A percentile compares a stretch with the other conserved stretches of the same genome.
phyloP scores from a whole-genome alignment of 2,888 invertebrate species.

The Rhabditoides inermis region DNA sequence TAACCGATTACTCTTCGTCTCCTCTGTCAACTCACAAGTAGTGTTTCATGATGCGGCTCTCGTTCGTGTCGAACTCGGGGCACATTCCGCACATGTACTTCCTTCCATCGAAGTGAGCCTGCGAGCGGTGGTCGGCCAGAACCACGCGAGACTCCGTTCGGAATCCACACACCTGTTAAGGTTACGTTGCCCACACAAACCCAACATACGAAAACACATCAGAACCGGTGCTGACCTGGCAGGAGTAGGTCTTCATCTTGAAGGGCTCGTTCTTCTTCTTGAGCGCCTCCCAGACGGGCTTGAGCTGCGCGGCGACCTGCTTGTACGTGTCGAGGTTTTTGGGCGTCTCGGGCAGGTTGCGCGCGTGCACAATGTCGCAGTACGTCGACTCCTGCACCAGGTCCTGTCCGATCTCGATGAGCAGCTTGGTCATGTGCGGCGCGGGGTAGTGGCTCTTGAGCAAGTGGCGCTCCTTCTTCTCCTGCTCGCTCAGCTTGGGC shows the following conservation, averaged over 20 bases:
- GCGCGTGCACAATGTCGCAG: constrained; percentile 48
- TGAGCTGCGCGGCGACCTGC: constrained; percentile 47
- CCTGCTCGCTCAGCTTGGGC: constrained; percentile 39
- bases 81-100: constrained; percentile 44
- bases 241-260: constrained; percentile 30
- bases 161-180: constrained; percentile 40
- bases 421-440: constrained; percentile 45
- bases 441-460: constrained; percentile 28
- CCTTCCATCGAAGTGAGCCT: constrained; percentile 32
- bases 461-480: constrained; percentile 32
- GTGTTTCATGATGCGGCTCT: constrained; percentile 39
- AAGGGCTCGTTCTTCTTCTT: constrained; percentile 43
- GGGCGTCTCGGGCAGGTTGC: constrained; percentile 48
- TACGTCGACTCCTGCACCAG: constrained; percentile 50
- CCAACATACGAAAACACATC: not conserved
- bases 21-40: constrained; percentile 31
- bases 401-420: constrained; percentile 49
- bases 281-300: constrained; percentile 48
- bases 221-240: constrained; percentile 28
- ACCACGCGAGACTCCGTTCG: constrained; percentile 41
- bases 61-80: constrained; percentile 46
- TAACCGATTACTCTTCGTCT: no score
- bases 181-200: not conserved
- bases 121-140: constrained; percentile 31
- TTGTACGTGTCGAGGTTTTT: constrained; percentile 50